Evolutionary conservation across 2,797 vertebrate genomes (phyloP).

Genomic region (Oceanodroma leucorhoa): DNA sequence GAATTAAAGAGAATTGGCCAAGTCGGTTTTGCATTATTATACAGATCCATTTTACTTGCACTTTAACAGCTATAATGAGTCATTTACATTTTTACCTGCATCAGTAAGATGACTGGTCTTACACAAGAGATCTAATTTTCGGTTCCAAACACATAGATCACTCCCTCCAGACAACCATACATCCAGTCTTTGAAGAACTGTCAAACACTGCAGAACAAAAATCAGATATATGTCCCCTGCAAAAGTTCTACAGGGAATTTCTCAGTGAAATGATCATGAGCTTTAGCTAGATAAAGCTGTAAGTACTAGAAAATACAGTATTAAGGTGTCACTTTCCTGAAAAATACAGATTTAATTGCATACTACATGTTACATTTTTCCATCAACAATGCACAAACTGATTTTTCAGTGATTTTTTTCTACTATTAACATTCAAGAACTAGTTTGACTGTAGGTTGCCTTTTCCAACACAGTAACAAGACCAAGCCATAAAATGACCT

Average conservation of each 20-base stretch:
- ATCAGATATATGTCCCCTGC: slow-evolving; percentile 25
- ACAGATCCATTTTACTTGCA: slow-evolving; percentile 49
- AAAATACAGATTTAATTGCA: background rate
- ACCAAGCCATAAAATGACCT: background rate
- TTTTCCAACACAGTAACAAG: background rate
- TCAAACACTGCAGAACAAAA: slow-evolving; percentile 84
- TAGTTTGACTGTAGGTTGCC: background rate
- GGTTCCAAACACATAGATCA: slow-evolving; percentile 91
- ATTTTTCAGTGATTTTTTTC: background rate
- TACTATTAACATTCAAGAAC: background rate
- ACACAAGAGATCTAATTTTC: slow-evolving; percentile 88
- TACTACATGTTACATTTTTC: background rate
- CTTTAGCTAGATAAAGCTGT: background rate
- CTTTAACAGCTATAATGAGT: slow-evolving; percentile 47
- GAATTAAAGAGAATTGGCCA: slow-evolving; percentile 50
- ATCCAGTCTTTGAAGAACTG: slow-evolving; percentile 85
- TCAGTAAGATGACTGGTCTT: slow-evolving; percentile 86
- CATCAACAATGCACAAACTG: background rate
- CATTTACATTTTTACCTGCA: slow-evolving; percentile 79
- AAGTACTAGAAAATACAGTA: background rate
- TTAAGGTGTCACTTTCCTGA: background rate
- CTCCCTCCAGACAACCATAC: slow-evolving; percentile 90
- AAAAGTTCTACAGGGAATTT: slow-evolving; percentile 52
- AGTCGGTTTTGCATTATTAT: slow-evolving; percentile 52
- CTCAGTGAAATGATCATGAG: background rate